Evolutionary conservation across 2,888 invertebrate species (phyloP), one percentile per base, ranked within the genome.

Genomic region (Abrostola triplasia): DNA sequence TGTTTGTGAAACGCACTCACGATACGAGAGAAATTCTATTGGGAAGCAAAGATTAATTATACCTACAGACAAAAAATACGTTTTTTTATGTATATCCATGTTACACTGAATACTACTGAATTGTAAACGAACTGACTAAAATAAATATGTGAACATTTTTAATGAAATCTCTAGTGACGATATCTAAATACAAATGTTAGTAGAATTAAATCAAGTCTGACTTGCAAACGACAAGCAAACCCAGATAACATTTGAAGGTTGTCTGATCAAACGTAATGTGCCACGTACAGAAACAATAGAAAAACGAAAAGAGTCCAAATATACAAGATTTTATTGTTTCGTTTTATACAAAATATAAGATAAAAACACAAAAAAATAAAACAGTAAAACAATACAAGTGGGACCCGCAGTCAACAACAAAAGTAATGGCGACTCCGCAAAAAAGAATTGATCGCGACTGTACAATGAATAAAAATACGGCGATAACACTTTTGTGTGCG

Each of bases 401-500:
- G 24, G 55, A 24, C 24, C 24, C 70, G 70, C 67, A 72, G 12
- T 54, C 53, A 67, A 51, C 61, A 49, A 68, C 64, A 78, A 77
- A 77, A 67, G 70, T 74, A 59, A 68, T 67, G 66, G 60, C 49
- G 42, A 12, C 54, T 66, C 52, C 59, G 58, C 59, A 53, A 61
- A 69, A 59, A 48, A 54, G 49, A 64, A 77, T 70, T 70, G 64
- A 73, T 64, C 66, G 64, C 68, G 69, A 71, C 67, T 70, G 74
- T 71, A 71, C 77, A 69, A 76, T 73, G 77, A 74, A 77, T 70
- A 74, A 72, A 64, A 76, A 74, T 63, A 65, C 67, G 64, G 68
- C 63, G 75, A 81, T 80, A 85, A 81, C 83, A 76, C 79, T 82
- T 80, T 75, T 73, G 83, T 75, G 82, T 76, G 75, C 78, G 80